Conservation (phyloP, 2,797 vertebrate species). For the Hafferia zeledoni region DNA sequence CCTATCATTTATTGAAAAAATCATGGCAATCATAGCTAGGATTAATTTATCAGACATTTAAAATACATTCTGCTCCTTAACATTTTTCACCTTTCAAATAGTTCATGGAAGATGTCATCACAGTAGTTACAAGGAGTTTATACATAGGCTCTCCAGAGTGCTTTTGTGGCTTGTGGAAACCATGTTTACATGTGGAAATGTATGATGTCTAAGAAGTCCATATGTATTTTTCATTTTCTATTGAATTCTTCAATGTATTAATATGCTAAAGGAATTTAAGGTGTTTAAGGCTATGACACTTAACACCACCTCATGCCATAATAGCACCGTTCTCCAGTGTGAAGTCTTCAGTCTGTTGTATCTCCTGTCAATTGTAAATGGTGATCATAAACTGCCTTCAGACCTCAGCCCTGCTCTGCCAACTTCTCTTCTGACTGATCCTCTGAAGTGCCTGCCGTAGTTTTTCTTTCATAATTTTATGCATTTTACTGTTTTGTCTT, state of each 20-base stretch:
- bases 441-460: not conserved
- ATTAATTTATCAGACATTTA: not conserved
- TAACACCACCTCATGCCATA: not conserved
- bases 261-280: not conserved
- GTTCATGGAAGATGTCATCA: not conserved
- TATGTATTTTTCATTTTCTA: not conserved
- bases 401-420: not conserved
- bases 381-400: not conserved
- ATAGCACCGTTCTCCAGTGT: not conserved
- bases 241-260: not conserved
- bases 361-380: not conserved
- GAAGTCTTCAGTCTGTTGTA: not conserved
- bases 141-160: not conserved
- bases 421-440: not conserved
- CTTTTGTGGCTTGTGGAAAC: not conserved
- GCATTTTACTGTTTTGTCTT: not conserved
- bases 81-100: not conserved
- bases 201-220: not conserved
- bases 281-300: not conserved
- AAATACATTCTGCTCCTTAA: not conserved
- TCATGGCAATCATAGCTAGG: not conserved
- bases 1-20: not conserved
- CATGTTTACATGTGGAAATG: not conserved
- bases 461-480: not conserved
- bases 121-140: not conserved